Evolutionary conservation across 2,888 invertebrate species (phyloP).

Genomic region (Heliconius charithonia): DNA sequence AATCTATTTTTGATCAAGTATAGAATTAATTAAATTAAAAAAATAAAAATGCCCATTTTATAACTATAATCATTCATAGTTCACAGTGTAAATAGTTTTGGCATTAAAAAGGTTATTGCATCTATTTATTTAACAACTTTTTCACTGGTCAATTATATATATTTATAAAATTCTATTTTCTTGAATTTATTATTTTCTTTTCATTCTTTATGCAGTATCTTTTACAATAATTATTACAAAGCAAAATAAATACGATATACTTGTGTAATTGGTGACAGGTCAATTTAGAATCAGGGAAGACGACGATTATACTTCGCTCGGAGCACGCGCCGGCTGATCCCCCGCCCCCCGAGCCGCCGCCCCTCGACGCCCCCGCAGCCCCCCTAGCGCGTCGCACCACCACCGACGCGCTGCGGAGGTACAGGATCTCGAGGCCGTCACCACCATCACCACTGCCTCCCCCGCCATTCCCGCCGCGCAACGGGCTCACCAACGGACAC

Average conservation of each 20-base stretch:
- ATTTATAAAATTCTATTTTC: no score
- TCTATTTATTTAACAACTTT: no score
- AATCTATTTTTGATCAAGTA: no score
- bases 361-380: slow-evolving; percentile 42
- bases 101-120: no score
- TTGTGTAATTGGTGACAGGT: slow-evolving; percentile 55
- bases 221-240: not conserved
- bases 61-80: no score
- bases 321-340: slow-evolving; percentile 62
- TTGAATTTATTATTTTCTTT: no score
- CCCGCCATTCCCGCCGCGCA: slow-evolving; percentile 39
- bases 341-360: slow-evolving; percentile 48
- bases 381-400: slow-evolving; percentile 44
- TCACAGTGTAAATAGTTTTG: no score
- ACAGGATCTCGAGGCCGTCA: slow-evolving; percentile 43
- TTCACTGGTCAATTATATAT: no score
- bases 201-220: not conserved
- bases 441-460: not conserved
- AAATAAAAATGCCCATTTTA: no score
- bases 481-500: slow-evolving; percentile 44
- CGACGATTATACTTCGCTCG: slow-evolving; percentile 68
- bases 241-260: slow-evolving; percentile 16
- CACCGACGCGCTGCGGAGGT: slow-evolving; percentile 48
- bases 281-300: slow-evolving; percentile 62
- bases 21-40: no score